These are phyloP conservation scores for Drosophila kanapiae DNA, from an alignment of 1,140 invertebrate genomes.

Conservation along the genomic window DNA sequence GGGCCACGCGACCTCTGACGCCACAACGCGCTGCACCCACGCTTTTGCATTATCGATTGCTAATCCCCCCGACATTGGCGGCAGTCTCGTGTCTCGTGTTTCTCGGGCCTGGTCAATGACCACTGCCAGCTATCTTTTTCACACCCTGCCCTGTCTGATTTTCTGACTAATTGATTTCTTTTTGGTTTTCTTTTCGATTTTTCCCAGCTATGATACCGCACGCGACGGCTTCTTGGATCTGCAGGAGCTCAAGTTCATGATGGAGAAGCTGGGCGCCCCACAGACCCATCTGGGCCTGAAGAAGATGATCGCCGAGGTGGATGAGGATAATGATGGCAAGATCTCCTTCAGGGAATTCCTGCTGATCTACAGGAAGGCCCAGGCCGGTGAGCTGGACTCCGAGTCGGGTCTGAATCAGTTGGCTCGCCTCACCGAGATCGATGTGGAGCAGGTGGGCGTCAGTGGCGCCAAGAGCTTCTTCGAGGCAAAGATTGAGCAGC, in stretches of 20 bases:
- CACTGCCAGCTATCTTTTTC: slow-evolving; percentile 29
- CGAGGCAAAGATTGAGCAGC: slow-evolving; percentile 96
- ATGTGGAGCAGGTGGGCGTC: slow-evolving; percentile 95
- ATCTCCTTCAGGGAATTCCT: slow-evolving; percentile 97
- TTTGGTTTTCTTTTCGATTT: slow-evolving; percentile 17
- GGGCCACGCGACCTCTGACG: slow-evolving; percentile 58
- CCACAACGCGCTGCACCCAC: slow-evolving; percentile 37
- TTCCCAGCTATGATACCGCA: slow-evolving; percentile 94
- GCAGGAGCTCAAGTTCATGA: slow-evolving; percentile 96
- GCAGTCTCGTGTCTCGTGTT: slow-evolving; percentile 37
- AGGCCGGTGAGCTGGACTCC: slow-evolving; percentile 92
- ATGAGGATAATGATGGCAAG: slow-evolving; percentile 95
- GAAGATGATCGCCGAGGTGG: slow-evolving; percentile 97
- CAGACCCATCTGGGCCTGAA: slow-evolving; percentile 97
- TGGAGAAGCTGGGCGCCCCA: slow-evolving; percentile 97
- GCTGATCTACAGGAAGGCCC: slow-evolving; percentile 94
- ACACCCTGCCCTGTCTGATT: not conserved
- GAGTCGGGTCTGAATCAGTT: slow-evolving; percentile 94
- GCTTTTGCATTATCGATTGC: slow-evolving; percentile 66
- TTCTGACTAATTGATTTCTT: slow-evolving; percentile 35
- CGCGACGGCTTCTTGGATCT: slow-evolving; percentile 95
- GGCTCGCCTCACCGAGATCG: slow-evolving; percentile 93
- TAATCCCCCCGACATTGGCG: slow-evolving; percentile 34
- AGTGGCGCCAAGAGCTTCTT: slow-evolving; percentile 96
- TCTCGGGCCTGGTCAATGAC: slow-evolving; percentile 33